Conservation (phyloP, 2,113 vertebrate species). For the Rhinoptilus africanus region DNA sequence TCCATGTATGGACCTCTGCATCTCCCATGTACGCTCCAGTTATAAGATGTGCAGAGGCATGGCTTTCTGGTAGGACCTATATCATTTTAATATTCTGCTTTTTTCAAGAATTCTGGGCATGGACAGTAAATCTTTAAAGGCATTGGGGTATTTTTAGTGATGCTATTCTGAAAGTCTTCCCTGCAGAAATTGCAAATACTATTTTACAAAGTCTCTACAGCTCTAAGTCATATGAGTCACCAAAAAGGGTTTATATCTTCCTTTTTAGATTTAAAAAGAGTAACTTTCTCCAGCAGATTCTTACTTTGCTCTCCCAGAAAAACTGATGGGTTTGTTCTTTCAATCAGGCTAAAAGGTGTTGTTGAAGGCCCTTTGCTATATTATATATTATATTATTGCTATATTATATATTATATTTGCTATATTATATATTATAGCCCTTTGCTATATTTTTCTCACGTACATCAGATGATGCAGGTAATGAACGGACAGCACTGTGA, state of each 20-base stretch:
- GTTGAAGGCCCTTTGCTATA: background rate
- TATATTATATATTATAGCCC: too few relatives aligned
- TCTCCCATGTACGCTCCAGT: background rate
- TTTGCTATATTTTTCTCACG: background rate
- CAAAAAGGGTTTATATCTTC: background rate
- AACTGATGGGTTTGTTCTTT: background rate
- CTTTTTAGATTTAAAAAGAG: background rate
- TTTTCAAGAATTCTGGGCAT: background rate
- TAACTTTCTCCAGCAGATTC: background rate
- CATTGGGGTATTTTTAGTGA: slow-evolving; percentile 17
- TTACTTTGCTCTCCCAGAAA: background rate
- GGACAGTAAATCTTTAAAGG: slow-evolving; percentile 16
- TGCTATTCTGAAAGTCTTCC: slow-evolving; percentile 28
- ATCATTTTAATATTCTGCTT: background rate
- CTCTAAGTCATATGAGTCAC: slow-evolving; percentile 42
- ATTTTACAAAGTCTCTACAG: slow-evolving; percentile 29
- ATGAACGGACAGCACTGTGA: background rate
- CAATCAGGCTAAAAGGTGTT: background rate
- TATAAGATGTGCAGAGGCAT: background rate
- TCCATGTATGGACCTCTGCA: background rate
- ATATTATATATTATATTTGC: too few relatives aligned
- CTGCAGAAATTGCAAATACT: slow-evolving; percentile 29
- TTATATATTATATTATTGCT: too few relatives aligned
- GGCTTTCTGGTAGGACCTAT: background rate
- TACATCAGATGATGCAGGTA: background rate